Evolutionary conservation across 2,797 vertebrate species (phyloP).

Genomic region (Peromyscus eremicus): DNA sequence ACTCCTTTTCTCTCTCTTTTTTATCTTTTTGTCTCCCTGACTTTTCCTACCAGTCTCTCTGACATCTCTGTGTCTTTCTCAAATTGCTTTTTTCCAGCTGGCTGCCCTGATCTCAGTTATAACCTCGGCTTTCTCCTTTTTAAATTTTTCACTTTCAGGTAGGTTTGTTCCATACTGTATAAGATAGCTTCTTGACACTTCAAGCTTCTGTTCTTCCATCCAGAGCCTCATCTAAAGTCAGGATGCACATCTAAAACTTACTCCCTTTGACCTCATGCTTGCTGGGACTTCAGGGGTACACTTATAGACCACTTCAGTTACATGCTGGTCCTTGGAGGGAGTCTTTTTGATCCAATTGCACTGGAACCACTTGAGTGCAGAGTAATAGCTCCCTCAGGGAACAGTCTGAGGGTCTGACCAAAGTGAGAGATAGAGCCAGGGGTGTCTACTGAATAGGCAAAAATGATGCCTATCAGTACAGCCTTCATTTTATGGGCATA

Average conservation of each 20-base stretch:
- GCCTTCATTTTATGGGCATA: background rate
- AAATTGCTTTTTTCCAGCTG: background rate
- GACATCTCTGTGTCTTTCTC: background rate
- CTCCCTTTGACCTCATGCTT: background rate
- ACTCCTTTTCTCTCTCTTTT: background rate
- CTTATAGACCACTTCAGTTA: background rate
- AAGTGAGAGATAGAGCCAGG: background rate
- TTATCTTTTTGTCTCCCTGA: background rate
- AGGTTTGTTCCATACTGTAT: background rate
- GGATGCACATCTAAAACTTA: background rate
- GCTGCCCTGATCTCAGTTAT: background rate
- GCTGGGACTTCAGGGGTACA: background rate
- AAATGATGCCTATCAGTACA: background rate
- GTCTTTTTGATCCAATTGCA: background rate
- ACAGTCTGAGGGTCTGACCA: background rate
- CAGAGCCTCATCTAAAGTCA: background rate
- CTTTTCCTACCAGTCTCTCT: background rate
- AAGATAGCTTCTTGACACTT: background rate
- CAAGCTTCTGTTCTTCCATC: background rate
- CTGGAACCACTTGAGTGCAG: background rate
- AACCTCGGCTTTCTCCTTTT: slow-evolving; percentile 10
- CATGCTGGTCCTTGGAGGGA: too few relatives aligned
- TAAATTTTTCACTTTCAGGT: slow-evolving; percentile 1
- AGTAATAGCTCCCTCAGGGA: background rate
- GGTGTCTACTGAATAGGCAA: background rate